A percentile compares a stretch with the other conserved stretches of the same genome.
These are phyloP conservation scores for Araneus ventricosus DNA, from an alignment of 1,140 invertebrate genomes.

Conservation along the genomic window DNA sequence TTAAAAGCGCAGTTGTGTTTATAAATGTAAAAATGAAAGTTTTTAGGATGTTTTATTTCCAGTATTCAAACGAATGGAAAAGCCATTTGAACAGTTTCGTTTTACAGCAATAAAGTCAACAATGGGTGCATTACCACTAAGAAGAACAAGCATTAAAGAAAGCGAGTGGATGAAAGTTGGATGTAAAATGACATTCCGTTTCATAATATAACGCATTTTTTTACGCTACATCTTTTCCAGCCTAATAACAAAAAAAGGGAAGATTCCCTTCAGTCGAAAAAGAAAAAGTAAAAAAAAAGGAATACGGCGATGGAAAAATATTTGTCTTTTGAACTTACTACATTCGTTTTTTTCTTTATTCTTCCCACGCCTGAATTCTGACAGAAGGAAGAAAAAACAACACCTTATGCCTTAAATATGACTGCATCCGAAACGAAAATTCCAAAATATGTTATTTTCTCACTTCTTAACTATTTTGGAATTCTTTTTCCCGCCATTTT, in stretches of 20 bases:
- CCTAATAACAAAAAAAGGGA: not conserved
- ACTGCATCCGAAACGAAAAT: conserved; percentile 1
- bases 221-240: not conserved
- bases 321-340: not conserved
- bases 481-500: not conserved
- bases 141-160: no score
- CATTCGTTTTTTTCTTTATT: not conserved
- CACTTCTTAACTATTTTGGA: conserved; percentile 24
- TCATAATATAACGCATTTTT: not conserved
- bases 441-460: conserved; percentile 12
- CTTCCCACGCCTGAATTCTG: not conserved
- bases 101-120: no score
- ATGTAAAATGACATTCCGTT: not conserved
- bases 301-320: not conserved
- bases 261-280: not conserved
- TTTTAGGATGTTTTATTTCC: no score
- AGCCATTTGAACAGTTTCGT: no score
- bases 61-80: no score
- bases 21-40: no score
- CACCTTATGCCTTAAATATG: conserved; percentile 17
- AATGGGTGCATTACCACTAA: no score
- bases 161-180: not conserved
- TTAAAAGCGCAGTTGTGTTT: no score
- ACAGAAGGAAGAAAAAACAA: not conserved
- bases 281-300: not conserved